Percentiles rank a stretch among this genome's conserved stretches.
Conservation (phyloP, 92 coral and sea anemone genomes). For the Meandrina meandrites region DNA sequence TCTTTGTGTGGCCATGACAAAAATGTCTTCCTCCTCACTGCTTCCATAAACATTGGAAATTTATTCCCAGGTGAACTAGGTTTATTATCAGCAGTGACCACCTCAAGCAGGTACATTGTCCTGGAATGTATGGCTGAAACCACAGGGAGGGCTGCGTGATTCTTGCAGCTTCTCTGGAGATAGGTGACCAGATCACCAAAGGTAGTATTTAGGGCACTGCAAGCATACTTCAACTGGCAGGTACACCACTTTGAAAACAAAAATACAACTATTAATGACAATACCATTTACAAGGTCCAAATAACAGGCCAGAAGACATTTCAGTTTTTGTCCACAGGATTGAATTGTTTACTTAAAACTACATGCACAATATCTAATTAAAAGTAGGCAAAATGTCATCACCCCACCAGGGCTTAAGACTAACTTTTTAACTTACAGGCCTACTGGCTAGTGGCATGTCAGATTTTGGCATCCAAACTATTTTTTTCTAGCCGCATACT, state of each 20-base stretch:
- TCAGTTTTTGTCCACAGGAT: too few relatives aligned
- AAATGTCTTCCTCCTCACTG: slow-evolving; percentile 90
- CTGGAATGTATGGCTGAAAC: slow-evolving; percentile 89
- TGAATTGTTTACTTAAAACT: too few relatives aligned
- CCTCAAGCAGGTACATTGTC: slow-evolving; percentile 74
- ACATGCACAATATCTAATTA: too few relatives aligned
- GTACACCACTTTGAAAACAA: slow-evolving; percentile 79
- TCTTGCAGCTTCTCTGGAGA: slow-evolving; percentile 74
- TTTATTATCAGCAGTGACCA: slow-evolving; percentile 62
- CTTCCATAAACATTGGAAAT: slow-evolving; percentile 85
- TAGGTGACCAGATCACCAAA: slow-evolving; percentile 70
- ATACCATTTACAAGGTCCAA: too few relatives aligned
- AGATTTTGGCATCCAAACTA: too few relatives aligned
- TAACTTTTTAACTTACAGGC: too few relatives aligned
- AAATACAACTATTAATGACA: neutral
- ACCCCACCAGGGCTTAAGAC: too few relatives aligned
- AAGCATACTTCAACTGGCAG: slow-evolving; percentile 75
- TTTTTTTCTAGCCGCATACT: too few relatives aligned
- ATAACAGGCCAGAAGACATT: too few relatives aligned
- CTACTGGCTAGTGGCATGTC: too few relatives aligned
- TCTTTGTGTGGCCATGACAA: slow-evolving; percentile 95
- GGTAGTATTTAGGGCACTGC: slow-evolving; percentile 68
- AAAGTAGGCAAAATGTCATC: too few relatives aligned
- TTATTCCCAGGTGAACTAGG: slow-evolving; percentile 63
- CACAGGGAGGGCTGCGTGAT: slow-evolving; percentile 85